Evolutionary conservation across 1,140 invertebrate species (phyloP), one percentile per base, ranked within the genome.

Genomic region (Scaptomyza pallida): DNA sequence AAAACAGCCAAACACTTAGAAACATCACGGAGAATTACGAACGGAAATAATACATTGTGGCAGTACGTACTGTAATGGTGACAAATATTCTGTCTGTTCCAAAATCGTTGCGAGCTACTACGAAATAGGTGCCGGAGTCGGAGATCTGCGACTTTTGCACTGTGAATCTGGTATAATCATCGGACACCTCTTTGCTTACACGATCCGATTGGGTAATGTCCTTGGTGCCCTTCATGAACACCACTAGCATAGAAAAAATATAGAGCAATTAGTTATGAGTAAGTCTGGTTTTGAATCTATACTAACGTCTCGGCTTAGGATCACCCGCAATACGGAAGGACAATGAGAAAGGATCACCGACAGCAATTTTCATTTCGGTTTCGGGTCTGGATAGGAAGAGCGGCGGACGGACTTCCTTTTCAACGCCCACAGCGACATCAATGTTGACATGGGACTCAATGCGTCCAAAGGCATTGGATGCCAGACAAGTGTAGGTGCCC

Each of bases 41-140:
- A 5, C 40, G 40, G 1, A 16, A n/a, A 52, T 5, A n/a, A 63
- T 3, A 62, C 37, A 47, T 23, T 62, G 47, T 35, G 5, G 12
- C 2, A 16, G 13, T 69, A 79, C 76, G 92, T 92, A 96, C 96
- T 92, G 94, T 94, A 30, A 97, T 94, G 40, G 96, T 97, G 67
- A 97, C 95, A 91, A 97, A 97, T 48, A 95, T 94, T 90, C 96
- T 93, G 76, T 97, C 96, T 73, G 94, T 95, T 15, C 98, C 98
- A 69, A 96, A 96, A 33, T 95, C 93, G 92, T 99, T 99, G 88
- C 96, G 97, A 5, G 97, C 95, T 15, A 99, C 93, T 64, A 99
- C 96, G 50, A 97, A 98, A 91, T 99, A 99, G 5, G 97, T 97
- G 6, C 98, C 98, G 61, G 96, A 95, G 90, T 99, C 99, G 44